Conservation (phyloP, 2,797 vertebrate genomes). For the Austrolebias charrua region DNA sequence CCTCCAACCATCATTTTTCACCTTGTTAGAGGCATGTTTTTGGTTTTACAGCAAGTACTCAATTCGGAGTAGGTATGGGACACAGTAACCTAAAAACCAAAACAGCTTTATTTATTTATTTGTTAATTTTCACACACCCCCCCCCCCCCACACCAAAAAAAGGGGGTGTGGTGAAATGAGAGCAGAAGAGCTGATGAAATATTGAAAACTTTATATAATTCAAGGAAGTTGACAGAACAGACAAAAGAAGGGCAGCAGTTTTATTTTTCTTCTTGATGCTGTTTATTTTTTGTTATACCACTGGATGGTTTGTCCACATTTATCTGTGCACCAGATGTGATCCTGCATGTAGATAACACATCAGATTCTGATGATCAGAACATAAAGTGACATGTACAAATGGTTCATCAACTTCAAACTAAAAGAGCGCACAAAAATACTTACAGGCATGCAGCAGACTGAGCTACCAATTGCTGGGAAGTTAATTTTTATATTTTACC, state of each 20-base stretch:
- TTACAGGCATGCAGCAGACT: too few relatives aligned
- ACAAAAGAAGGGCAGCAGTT: constrained; percentile 15
- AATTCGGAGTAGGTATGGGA: not conserved
- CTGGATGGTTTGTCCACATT: constrained; percentile 12
- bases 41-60: not conserved
- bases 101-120: not conserved
- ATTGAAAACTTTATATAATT: constrained; percentile 39
- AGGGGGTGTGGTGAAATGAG: not conserved
- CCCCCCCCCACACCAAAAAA: too few relatives aligned
- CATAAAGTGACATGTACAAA: too few relatives aligned
- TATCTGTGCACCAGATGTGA: too few relatives aligned
- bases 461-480: too few relatives aligned
- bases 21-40: constrained; percentile 42
- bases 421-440: too few relatives aligned
- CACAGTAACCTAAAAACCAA: not conserved
- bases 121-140: not conserved
- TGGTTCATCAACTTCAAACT: too few relatives aligned
- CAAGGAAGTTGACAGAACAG: constrained; percentile 9
- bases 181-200: constrained; percentile 23
- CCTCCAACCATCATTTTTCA: constrained; percentile 48
- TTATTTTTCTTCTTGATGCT: constrained; percentile 23
- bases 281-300: constrained; percentile 45
- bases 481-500: too few relatives aligned
- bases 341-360: too few relatives aligned
- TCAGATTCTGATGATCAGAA: too few relatives aligned